A percentile compares a stretch with the other conserved stretches of the same genome.
Conservation (phyloP, 2,797 vertebrate genomes). For the Megaceryle alcyon region DNA sequence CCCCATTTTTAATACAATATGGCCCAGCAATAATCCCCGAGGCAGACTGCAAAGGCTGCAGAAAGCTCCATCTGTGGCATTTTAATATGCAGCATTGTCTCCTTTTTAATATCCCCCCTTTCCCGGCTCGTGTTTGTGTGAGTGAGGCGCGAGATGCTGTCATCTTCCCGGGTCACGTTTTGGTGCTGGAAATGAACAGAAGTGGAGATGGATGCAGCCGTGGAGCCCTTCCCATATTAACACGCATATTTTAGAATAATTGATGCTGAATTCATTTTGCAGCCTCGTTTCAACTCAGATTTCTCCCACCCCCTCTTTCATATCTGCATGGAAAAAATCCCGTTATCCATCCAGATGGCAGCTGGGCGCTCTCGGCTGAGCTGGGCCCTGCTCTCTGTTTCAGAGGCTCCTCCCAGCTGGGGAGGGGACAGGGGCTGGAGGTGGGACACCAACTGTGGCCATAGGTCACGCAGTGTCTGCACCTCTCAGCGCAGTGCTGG, state of each 20-base stretch:
- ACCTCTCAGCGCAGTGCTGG: too few species aligned
- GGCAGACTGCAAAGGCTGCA: constrained; percentile 39
- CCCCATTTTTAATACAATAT: constrained; percentile 54
- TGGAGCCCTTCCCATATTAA: constrained; percentile 43
- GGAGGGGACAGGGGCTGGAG: background rate
- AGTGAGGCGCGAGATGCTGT: background rate
- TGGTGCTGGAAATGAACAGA: constrained; percentile 43
- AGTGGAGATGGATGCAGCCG: constrained; percentile 43
- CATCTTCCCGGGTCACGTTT: constrained; percentile 46
- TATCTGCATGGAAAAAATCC: constrained; percentile 24
- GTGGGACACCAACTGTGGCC: background rate
- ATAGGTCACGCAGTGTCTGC: background rate
- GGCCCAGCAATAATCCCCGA: constrained; percentile 57
- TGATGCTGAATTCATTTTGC: constrained; percentile 66
- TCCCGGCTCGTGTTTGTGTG: constrained; percentile 32
- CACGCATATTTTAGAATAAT: constrained; percentile 71
- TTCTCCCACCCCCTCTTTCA: constrained; percentile 12
- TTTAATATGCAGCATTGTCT: constrained; percentile 66
- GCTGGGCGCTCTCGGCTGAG: constrained; percentile 60
- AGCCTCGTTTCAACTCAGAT: constrained; percentile 41
- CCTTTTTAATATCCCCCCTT: constrained; percentile 17
- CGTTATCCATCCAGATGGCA: constrained; percentile 71
- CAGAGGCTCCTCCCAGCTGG: background rate
- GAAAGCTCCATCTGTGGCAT: constrained; percentile 60
- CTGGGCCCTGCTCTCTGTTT: background rate